These are phyloP conservation scores for Callyntrura sp. DNA, from an alignment of 2,888 invertebrate genomes.

Conservation along the genomic window DNA sequence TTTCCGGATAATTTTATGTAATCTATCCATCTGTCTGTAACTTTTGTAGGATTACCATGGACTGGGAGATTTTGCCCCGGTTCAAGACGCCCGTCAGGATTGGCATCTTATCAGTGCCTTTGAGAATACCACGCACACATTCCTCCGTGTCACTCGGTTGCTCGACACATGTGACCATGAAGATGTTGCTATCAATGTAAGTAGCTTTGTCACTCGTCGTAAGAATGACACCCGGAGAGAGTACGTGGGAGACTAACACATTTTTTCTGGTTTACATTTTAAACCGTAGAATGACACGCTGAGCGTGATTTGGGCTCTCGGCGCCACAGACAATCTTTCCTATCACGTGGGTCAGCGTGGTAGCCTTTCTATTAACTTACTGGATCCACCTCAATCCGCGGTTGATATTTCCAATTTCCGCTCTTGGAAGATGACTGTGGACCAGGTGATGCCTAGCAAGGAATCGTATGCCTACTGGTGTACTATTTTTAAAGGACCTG, in stretches of 20 bases:
- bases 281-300: slow-evolving; percentile 88
- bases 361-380: slow-evolving; percentile 74
- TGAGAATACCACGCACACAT: slow-evolving; percentile 85
- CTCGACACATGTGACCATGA: slow-evolving; percentile 85
- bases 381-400: slow-evolving; percentile 76
- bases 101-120: slow-evolving; percentile 84
- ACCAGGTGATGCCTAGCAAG: slow-evolving; percentile 75
- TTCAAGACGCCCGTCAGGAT: slow-evolving; percentile 84
- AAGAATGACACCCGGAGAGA: neutral
- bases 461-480: slow-evolving; percentile 90
- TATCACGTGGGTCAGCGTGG: slow-evolving; percentile 79
- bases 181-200: slow-evolving; percentile 74
- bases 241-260: neutral
- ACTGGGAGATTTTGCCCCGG: slow-evolving; percentile 82
- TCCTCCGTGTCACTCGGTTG: slow-evolving; percentile 84
- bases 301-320: slow-evolving; percentile 91
- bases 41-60: slow-evolving; percentile 84
- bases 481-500: slow-evolving; percentile 92
- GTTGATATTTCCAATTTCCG: slow-evolving; percentile 76
- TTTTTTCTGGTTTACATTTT: neutral
- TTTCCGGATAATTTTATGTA: neutral
- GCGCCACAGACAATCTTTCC: slow-evolving; percentile 60
- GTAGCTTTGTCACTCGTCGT: slow-evolving; percentile 4
- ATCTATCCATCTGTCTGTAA: neutral
- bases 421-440: slow-evolving; percentile 74